A percentile compares a stretch with the other conserved stretches of the same genome.
phyloP scores from a whole-genome alignment of 1,140 invertebrate genomes.

The Drosophila sp. region DNA sequence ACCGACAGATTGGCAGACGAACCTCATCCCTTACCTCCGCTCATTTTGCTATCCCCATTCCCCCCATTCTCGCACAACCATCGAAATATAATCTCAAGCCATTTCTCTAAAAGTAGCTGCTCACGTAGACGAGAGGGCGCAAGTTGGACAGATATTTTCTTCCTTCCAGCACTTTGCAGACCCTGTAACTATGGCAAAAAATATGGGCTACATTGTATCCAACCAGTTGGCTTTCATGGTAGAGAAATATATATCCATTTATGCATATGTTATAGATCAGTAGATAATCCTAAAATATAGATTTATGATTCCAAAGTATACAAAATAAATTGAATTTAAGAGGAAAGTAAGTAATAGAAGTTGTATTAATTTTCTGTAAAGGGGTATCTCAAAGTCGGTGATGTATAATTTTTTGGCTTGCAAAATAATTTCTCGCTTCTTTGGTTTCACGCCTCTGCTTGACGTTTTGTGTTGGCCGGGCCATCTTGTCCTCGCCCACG shows the following conservation, averaged over 20 bases:
- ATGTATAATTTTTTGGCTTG: not conserved
- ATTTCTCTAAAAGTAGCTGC: conserved; percentile 77
- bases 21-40: not conserved
- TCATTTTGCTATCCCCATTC: conserved; percentile 14
- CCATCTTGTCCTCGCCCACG: conserved; percentile 49
- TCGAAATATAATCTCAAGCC: conserved; percentile 72
- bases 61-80: conserved; percentile 44
- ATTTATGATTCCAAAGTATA: no score
- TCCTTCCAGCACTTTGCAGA: conserved; percentile 20
- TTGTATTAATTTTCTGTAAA: no score
- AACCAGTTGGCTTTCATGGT: not conserved
- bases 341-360: no score
- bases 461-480: not conserved
- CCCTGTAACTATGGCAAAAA: not conserved
- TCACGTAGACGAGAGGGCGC: conserved; percentile 54
- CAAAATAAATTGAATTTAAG: no score
- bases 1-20: not conserved
- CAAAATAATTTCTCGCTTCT: conserved; percentile 22
- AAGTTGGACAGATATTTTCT: conserved; percentile 43
- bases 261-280: no score
- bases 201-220: not conserved
- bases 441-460: not conserved
- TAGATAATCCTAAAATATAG: no score
- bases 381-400: no score
- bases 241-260: no score